phyloP scores from a whole-genome alignment of 1,140 invertebrate genomes.

The Plutomurus gul region DNA sequence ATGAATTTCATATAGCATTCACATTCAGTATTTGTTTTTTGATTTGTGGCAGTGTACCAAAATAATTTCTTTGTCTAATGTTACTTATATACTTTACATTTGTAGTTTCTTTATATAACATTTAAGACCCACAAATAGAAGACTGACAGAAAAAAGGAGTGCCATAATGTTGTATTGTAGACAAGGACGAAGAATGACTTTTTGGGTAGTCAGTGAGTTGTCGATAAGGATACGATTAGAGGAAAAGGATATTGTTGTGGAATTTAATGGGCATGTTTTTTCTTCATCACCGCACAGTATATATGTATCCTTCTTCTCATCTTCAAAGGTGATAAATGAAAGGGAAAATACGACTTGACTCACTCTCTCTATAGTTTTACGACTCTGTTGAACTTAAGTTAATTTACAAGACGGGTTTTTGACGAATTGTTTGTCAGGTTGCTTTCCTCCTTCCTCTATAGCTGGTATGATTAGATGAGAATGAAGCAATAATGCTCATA shows the following conservation, averaged over 20 bases:
- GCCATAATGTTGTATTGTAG: not conserved
- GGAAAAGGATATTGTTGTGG: slow-evolving; percentile 24
- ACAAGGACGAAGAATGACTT: not conserved
- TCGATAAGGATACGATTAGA: slow-evolving; percentile 20
- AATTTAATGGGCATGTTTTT: slow-evolving; percentile 9
- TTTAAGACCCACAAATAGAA: too few species aligned
- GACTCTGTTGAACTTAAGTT: slow-evolving; percentile 23
- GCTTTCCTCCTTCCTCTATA: not conserved
- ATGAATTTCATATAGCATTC: too few species aligned
- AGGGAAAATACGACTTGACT: slow-evolving; percentile 1
- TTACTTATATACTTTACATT: too few species aligned
- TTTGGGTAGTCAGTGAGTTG: not conserved
- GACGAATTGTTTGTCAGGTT: slow-evolving; percentile 35
- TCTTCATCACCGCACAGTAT: not conserved
- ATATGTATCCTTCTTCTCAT: slow-evolving; percentile 5
- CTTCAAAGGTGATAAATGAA: slow-evolving; percentile 12
- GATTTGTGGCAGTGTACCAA: too few species aligned
- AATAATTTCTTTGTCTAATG: too few species aligned
- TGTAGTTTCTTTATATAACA: too few species aligned
- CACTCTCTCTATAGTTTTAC: not conserved
- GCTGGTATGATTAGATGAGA: not conserved
- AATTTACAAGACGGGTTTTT: slow-evolving; percentile 34
- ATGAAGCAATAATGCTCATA: not conserved
- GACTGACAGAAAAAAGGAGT: too few species aligned
- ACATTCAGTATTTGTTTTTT: too few species aligned